These are phyloP conservation scores for Lepidurus packardi DNA, from an alignment of 1,140 invertebrate genomes.

Conservation along the genomic window DNA sequence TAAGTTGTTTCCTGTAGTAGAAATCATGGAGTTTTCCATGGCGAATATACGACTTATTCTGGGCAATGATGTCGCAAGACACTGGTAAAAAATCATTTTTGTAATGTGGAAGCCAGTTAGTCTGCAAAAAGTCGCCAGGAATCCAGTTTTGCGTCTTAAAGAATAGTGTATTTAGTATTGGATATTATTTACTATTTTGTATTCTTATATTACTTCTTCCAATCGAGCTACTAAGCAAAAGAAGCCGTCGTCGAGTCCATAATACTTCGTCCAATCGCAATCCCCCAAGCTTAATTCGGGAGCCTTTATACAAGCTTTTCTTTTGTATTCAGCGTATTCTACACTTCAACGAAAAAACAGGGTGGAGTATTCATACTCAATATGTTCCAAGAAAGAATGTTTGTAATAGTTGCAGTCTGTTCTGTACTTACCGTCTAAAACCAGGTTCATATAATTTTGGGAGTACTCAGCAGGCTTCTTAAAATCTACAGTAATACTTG, in stretches of 20 bases:
- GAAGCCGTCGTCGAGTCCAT: not conserved
- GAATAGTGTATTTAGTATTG: not conserved
- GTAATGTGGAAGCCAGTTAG: not conserved
- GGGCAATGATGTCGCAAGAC: not conserved
- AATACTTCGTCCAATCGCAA: not conserved
- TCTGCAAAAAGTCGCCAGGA: not conserved
- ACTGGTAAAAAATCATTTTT: not conserved
- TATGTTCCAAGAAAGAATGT: too few relatives aligned
- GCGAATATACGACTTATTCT: not conserved
- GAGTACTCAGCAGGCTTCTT: too few relatives aligned
- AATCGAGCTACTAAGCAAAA: not conserved
- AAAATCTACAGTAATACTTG: too few relatives aligned
- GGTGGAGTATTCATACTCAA: too few relatives aligned
- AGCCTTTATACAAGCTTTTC: not conserved
- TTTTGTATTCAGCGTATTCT: not conserved
- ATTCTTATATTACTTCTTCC: not conserved
- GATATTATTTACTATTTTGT: not conserved
- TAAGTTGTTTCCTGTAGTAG: not conserved
- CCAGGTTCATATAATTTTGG: too few relatives aligned
- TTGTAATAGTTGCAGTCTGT: too few relatives aligned
- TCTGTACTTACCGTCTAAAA: too few relatives aligned
- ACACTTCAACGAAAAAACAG: not conserved
- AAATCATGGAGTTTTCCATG: not conserved
- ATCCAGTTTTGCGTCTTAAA: not conserved
- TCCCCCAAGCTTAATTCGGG: not conserved